phyloP scores from a whole-genome alignment of 2,113 vertebrate species.

The Pachypanchax playfairii region DNA sequence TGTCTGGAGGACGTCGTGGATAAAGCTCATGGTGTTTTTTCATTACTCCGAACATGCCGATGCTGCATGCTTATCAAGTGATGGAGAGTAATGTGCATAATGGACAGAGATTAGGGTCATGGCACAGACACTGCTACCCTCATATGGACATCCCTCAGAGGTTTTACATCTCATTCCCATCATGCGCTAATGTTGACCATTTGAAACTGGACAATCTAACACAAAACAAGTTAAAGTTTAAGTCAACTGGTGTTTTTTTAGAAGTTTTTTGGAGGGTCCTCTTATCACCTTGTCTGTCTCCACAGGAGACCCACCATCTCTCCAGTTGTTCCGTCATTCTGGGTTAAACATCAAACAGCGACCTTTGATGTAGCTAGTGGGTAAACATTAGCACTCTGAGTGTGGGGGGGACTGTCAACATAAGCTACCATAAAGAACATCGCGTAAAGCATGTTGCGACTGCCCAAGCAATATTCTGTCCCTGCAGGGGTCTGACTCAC shows the following conservation, averaged over 20 bases:
- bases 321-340: slow-evolving; percentile 13
- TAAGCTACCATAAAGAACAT: slow-evolving; percentile 46
- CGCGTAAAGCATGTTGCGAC: slow-evolving; percentile 39
- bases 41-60: slow-evolving; percentile 17
- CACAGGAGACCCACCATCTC: background rate
- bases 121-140: slow-evolving; percentile 30
- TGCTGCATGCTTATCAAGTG: slow-evolving; percentile 24
- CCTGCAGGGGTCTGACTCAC: slow-evolving; percentile 33
- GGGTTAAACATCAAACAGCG: slow-evolving; percentile 65
- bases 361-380: slow-evolving; percentile 77
- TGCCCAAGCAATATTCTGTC: slow-evolving; percentile 36
- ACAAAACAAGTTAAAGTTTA: no score
- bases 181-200: slow-evolving; percentile 6
- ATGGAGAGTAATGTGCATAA: slow-evolving; percentile 56
- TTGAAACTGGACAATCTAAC: slow-evolving; percentile 11
- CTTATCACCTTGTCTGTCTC: background rate
- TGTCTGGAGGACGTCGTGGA: background rate
- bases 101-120: slow-evolving; percentile 66
- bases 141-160: background rate
- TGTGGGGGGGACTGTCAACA: slow-evolving; percentile 71
- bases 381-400: slow-evolving; percentile 69
- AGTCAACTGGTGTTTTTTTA: no score
- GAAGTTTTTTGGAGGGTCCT: slow-evolving; percentile 3
- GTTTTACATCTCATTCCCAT: background rate
- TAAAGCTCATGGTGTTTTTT: slow-evolving; percentile 53